Evolutionary conservation across 2,113 vertebrate species (phyloP).

Genomic region (Festucalex cinctus): DNA sequence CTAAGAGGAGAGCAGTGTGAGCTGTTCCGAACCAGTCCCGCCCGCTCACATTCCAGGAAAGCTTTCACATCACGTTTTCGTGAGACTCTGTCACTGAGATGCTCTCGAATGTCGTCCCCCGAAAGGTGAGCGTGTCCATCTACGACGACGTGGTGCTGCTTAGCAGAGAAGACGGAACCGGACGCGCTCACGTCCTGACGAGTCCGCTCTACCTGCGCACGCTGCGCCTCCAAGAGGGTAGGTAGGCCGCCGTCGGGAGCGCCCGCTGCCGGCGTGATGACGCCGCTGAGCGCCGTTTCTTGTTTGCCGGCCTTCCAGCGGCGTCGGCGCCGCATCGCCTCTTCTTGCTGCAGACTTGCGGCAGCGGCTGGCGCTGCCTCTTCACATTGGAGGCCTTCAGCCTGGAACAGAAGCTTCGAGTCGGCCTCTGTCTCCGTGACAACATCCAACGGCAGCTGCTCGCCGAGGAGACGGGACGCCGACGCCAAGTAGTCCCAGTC

Average conservation of each 20-base stretch:
- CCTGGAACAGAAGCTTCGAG: conserved; percentile 85
- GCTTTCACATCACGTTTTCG: too few relatives aligned
- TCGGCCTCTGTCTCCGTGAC: conserved; percentile 86
- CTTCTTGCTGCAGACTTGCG: conserved; percentile 80
- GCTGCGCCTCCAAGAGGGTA: conserved; percentile 79
- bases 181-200: conserved; percentile 84
- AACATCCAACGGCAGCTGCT: conserved; percentile 81
- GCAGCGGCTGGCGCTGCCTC: conserved; percentile 71
- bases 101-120: too few relatives aligned
- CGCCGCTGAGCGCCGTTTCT: neutral
- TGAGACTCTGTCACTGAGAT: too few relatives aligned
- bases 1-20: too few relatives aligned
- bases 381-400: conserved; percentile 88
- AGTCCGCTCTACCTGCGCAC: conserved; percentile 86
- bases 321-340: conserved; percentile 80
- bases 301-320: conserved; percentile 40
- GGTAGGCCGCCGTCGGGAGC: conserved; percentile 25
- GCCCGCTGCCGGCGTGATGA: too few relatives aligned
- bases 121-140: conserved; percentile 85
- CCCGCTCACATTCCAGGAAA: too few relatives aligned
- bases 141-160: conserved; percentile 88
- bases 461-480: conserved; percentile 10
- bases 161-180: conserved; percentile 84
- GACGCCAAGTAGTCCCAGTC: conserved; percentile 29
- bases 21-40: too few relatives aligned